Base-by-base conservation (phyloP, 2,888 invertebrate species). In the Therioaphis trifolii region DNA sequence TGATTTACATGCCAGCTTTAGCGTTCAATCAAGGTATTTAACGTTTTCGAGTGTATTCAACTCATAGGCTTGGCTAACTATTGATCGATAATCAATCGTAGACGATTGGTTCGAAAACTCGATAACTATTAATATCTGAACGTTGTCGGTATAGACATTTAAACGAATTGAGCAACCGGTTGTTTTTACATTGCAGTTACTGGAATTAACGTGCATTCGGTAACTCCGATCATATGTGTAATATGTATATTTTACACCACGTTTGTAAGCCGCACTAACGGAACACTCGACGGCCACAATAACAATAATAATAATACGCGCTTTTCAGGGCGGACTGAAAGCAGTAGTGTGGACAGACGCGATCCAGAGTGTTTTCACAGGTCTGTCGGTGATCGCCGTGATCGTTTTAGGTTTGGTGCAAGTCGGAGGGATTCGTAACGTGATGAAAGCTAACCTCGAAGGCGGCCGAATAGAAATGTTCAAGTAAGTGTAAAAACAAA, bases 211-310 rank as follows among this genome's bases (percentile, higher is more conserved):
- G 90, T 95, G 43, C 95, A 95, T 89, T 89, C 94, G 86, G 93
- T 95, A 43, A 93, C 95, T 15, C 92, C 94, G 0, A 91, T 94
- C 35, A 94, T 95, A 2, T 95, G 95, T 88, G 89, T 94, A 55
- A 94, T 96, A 18, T 96, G 96, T 89, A 96, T 96, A 86, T 96
- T 97, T 89, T 97, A 97, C 89, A 97, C 97, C 0, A 94, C 96
- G 85, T 88, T 95, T 88, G 95, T 95, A 90, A 93, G 93, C n/a
- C n/a, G n/a, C n/a, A n/a, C n/a, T 55, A 21, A 12, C 15, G 5
- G n/a, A n/a, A n/a, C 27, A 35, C 5, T 4, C 4, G n/a, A n/a
- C n/a, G n/a, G n/a, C n/a, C n/a, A n/a, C n/a, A n/a, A n/a, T n/a
- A n/a, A n/a, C n/a, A n/a, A n/a, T n/a, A n/a, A n/a, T n/a, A n/a